A percentile compares a stretch with the other conserved stretches of the same genome.
These are phyloP conservation scores for Seriola rivoliana DNA, from an alignment of 2,113 vertebrate species.

Conservation along the genomic window DNA sequence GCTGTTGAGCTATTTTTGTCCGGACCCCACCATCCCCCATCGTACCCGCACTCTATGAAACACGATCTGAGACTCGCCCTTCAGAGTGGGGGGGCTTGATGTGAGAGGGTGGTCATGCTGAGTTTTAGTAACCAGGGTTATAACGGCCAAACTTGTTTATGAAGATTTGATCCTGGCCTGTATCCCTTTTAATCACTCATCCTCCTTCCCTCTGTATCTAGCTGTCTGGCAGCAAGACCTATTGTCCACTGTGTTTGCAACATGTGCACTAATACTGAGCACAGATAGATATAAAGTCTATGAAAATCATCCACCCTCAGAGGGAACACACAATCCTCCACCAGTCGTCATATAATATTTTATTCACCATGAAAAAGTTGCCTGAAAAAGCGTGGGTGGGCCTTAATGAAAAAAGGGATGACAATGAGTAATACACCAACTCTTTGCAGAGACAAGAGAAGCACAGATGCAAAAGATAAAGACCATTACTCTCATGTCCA, in stretches of 20 bases:
- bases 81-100: not conserved
- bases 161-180: not conserved
- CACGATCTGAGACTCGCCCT: slow-evolving; percentile 39
- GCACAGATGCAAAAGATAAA: slow-evolving; percentile 32
- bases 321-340: slow-evolving; percentile 3
- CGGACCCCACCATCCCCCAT: slow-evolving; percentile 38
- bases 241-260: not conserved
- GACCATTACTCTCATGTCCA: slow-evolving; percentile 16
- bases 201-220: not conserved
- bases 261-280: not conserved
- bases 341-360: slow-evolving; percentile 8
- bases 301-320: slow-evolving; percentile 12
- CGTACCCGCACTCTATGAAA: slow-evolving; percentile 38
- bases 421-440: slow-evolving; percentile 47
- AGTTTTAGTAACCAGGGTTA: not conserved
- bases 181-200: not conserved
- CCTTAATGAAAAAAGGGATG: not conserved
- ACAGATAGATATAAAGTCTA: not conserved
- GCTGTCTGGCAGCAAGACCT: not conserved
- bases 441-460: slow-evolving; percentile 16
- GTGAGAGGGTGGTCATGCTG: not conserved
- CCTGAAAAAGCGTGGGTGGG: slow-evolving; percentile 19
- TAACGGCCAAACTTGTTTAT: not conserved
- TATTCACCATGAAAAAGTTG: slow-evolving; percentile 8
- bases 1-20: slow-evolving; percentile 62